A percentile compares a stretch with the other conserved stretches of the same genome.
Evolutionary conservation across 2,113 vertebrate species (phyloP).

Genomic region (Lepus europaeus): DNA sequence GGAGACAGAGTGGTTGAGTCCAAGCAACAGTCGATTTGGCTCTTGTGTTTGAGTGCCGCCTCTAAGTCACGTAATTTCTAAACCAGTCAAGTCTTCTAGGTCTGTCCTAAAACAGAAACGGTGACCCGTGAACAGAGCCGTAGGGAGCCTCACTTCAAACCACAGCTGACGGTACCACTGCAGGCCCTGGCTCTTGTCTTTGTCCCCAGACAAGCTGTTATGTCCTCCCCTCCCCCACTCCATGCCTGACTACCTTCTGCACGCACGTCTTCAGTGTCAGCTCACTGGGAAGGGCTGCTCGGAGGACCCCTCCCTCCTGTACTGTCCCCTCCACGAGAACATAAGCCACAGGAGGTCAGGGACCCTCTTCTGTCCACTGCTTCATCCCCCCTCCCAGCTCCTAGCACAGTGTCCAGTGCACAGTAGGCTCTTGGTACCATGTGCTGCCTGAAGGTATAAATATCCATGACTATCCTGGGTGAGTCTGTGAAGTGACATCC

Average conservation of each 20-base stretch:
- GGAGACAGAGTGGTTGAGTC: background rate
- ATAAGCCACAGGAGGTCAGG: background rate
- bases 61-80: background rate
- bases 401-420: background rate
- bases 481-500: background rate
- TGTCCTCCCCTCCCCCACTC: background rate
- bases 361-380: background rate
- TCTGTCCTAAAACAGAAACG: background rate
- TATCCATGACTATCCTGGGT: background rate
- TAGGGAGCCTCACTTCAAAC: background rate
- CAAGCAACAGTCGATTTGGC: background rate
- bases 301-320: background rate
- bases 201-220: too few species aligned
- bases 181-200: background rate
- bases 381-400: background rate
- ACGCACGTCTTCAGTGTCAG: background rate
- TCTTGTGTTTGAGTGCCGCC: rapidly evolving
- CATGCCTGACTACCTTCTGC: background rate
- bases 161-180: background rate
- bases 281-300: background rate
- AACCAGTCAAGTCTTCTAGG: background rate
- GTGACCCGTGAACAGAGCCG: background rate
- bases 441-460: background rate
- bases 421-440: background rate
- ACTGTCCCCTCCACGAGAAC: background rate